Base-by-base conservation (phyloP, 1,140 invertebrate species). In the Drosophila willistoni region DNA sequence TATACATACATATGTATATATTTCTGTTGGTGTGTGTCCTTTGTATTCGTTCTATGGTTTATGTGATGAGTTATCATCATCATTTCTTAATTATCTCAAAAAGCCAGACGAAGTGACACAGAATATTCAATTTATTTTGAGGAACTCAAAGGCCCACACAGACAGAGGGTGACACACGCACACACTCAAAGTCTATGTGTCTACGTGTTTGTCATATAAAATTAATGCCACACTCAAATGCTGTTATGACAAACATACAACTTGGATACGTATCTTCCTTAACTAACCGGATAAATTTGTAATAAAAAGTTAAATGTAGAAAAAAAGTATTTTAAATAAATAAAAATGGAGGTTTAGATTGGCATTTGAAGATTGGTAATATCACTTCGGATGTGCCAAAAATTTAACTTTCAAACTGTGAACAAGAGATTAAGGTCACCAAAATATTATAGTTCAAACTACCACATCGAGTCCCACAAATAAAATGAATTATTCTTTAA, bases 191-290 rank as follows among this genome's bases (percentile, higher is more conserved):
- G 84, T 36, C 70, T 56, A 3, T 51, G 7, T 51, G 75, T 60
- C 79, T 79, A 86, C 82, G 82, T 86, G 82, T 73, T 79, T 68
- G 80, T 66, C 79, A 87, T 87, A 82, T 77, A 41, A 75, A 85
- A 68, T 76, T 19, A 22, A 51, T 22, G 17, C 22, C 44, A 22
- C 5, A 19, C 17, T 19, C 10, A 12, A 22, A 12, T 29, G 17
- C 10, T 51, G 1, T 12, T 9, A 51, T 51, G 9, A n/a, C 12
- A 12, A 19, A 51, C 5, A 12, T 51, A 10, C 10, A 51, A 22
- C 17, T 51, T 22, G 2, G 19, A 51, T 51, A 22, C 5, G 6
- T 14, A 44, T 44, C 14, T 7, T 17, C 13, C 10, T 42, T 6
- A 44, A 14, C 41, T 14, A 14, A 14, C 2, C 14, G 1, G 19